Conservation (phyloP, 2,797 vertebrate species). For the Hippopotamyrus pictus region DNA sequence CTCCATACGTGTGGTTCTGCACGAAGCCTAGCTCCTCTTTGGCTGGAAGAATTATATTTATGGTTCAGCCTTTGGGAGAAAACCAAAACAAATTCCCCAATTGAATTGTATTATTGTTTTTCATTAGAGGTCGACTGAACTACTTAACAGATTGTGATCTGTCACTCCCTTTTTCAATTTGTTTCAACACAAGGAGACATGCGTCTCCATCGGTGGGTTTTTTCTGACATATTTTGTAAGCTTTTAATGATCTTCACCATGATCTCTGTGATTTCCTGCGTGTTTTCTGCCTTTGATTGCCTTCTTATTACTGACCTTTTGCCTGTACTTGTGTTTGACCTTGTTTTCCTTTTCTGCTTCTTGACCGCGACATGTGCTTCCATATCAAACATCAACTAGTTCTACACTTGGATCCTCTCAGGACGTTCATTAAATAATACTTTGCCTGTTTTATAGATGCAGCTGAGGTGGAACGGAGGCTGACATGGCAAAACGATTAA, state of each 20-base stretch:
- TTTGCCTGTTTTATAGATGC: background rate
- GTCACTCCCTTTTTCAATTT: constrained; percentile 25
- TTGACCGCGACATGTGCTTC: background rate
- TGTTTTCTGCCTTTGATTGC: background rate
- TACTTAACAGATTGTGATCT: constrained; percentile 40
- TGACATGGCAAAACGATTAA: background rate
- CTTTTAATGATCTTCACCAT: constrained; percentile 33
- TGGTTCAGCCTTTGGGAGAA: constrained; percentile 23
- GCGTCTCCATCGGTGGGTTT: constrained; percentile 18
- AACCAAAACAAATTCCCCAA: constrained; percentile 37
- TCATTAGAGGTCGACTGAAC: constrained; percentile 21
- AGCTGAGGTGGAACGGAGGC: background rate
- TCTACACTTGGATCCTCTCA: background rate
- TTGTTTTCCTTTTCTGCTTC: background rate
- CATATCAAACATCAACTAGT: background rate
- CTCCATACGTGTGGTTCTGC: constrained; percentile 39
- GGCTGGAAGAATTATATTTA: constrained; percentile 38
- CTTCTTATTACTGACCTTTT: background rate
- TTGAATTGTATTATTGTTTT: constrained; percentile 43
- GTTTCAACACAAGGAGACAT: constrained; percentile 24
- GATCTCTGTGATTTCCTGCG: background rate
- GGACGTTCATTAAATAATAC: background rate
- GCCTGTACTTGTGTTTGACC: background rate
- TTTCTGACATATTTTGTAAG: constrained; percentile 4
- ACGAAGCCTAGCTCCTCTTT: constrained; percentile 39